phyloP scores from a whole-genome alignment of 2,888 invertebrate genomes.

The Tetragnatha montana region DNA sequence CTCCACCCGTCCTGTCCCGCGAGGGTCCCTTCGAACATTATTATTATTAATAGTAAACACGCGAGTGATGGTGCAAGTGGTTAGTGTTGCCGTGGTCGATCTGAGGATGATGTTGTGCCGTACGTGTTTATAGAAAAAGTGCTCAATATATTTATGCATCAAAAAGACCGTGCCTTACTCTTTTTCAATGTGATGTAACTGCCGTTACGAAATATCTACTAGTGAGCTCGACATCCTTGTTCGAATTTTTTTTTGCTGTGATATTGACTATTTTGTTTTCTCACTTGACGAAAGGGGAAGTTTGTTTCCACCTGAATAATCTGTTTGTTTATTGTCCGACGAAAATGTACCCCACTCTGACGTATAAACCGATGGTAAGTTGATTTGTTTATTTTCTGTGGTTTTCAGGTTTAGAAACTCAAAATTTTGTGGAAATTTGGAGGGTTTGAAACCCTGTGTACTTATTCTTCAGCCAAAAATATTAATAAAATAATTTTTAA shows the following conservation, averaged over 20 bases:
- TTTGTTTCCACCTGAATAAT: conserved; percentile 39
- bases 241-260: conserved; percentile 45
- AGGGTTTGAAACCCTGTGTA: no score
- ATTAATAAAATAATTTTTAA: no score
- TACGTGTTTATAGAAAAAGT: neutral
- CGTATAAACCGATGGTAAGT: conserved; percentile 59
- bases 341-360: conserved; percentile 54
- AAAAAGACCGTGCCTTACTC: conserved; percentile 34
- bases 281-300: conserved; percentile 57
- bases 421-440: no score
- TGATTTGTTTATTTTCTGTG: conserved; percentile 1
- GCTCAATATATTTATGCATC: neutral
- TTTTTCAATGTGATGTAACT: conserved; percentile 56
- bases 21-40: no score
- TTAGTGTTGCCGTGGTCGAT: neutral
- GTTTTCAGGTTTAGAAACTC: neutral
- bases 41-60: no score
- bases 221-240: conserved; percentile 25
- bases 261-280: conserved; percentile 48
- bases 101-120: neutral
- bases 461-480: no score
- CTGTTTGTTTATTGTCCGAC: conserved; percentile 9
- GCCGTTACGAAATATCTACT: conserved; percentile 28
- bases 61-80: neutral
- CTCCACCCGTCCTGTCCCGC: no score